Conservation (phyloP, 2,888 invertebrate species). For the Baronia brevicornis region DNA sequence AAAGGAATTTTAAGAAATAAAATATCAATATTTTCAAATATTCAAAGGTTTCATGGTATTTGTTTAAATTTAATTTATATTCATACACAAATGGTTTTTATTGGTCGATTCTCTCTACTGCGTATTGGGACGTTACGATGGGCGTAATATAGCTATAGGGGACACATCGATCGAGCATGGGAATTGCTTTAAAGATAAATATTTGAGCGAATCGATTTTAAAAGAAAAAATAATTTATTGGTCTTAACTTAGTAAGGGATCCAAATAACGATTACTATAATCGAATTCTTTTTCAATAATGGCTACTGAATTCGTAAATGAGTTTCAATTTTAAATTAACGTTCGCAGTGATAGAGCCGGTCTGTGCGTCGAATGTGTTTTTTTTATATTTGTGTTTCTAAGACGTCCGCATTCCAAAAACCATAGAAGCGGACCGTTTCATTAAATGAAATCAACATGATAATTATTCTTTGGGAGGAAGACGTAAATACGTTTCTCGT, state of each 20-base stretch:
- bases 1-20: conserved; percentile 7
- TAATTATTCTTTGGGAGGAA: conserved; percentile 42
- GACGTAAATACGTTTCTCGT: conserved; percentile 34
- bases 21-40: conserved; percentile 17
- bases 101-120: conserved; percentile 39
- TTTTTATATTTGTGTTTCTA: conserved; percentile 35
- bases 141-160: conserved; percentile 39
- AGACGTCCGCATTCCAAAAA: conserved; percentile 34
- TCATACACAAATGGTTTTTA: conserved; percentile 43
- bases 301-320: conserved; percentile 26
- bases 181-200: conserved; percentile 45
- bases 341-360: conserved; percentile 15
- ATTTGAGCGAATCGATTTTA: conserved; percentile 41
- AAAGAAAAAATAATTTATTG: conserved; percentile 40
- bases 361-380: conserved; percentile 34
- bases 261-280: conserved; percentile 45
- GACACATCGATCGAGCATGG: conserved; percentile 56
- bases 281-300: conserved; percentile 41
- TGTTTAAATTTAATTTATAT: conserved; percentile 51
- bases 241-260: conserved; percentile 31
- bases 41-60: conserved; percentile 28
- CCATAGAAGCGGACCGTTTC: conserved; percentile 43
- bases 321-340: conserved; percentile 3
- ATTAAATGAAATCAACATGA: conserved; percentile 52
- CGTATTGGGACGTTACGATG: conserved; percentile 35